Percentiles rank a stretch among this genome's conserved stretches.
phyloP scores from a whole-genome alignment of 2,797 vertebrate genomes.

The Lutjanus campechanus region DNA sequence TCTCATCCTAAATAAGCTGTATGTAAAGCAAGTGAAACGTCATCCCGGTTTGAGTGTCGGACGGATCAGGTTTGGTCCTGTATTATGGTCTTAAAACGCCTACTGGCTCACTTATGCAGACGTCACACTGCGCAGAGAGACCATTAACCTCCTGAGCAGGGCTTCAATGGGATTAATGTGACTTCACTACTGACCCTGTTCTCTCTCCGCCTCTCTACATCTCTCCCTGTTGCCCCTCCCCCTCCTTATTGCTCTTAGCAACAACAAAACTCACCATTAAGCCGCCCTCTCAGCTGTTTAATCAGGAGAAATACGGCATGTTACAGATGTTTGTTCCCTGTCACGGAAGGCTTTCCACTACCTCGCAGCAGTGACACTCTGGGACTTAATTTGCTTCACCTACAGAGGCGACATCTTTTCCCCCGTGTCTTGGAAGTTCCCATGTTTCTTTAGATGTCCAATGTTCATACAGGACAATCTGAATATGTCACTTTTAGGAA shows the following conservation, averaged over 20 bases:
- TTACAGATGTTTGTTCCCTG: constrained; percentile 31
- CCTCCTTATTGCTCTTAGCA: constrained; percentile 1
- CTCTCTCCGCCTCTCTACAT: background rate
- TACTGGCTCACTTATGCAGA: constrained; percentile 14
- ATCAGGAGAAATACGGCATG: constrained; percentile 16
- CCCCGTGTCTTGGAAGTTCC: background rate
- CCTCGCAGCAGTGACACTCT: background rate
- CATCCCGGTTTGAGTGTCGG: background rate
- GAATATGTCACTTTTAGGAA: no score
- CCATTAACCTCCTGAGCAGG: constrained; percentile 64
- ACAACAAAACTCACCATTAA: constrained; percentile 29
- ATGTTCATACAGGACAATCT: background rate
- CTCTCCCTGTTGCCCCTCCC: background rate
- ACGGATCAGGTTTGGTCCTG: background rate
- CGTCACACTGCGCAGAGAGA: constrained; percentile 38
- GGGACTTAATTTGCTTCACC: background rate
- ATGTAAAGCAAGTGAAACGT: background rate
- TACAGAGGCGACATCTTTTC: background rate
- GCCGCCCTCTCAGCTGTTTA: constrained; percentile 28
- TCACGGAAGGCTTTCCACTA: background rate
- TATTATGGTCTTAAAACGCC: constrained; percentile 1
- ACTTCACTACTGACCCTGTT: constrained; percentile 44
- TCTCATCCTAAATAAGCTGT: constrained; percentile 3
- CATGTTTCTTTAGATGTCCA: background rate
- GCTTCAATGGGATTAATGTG: constrained; percentile 66